Evolutionary conservation across 2,113 vertebrate species (phyloP).

Genomic region (Oxyruncus cristatus): DNA sequence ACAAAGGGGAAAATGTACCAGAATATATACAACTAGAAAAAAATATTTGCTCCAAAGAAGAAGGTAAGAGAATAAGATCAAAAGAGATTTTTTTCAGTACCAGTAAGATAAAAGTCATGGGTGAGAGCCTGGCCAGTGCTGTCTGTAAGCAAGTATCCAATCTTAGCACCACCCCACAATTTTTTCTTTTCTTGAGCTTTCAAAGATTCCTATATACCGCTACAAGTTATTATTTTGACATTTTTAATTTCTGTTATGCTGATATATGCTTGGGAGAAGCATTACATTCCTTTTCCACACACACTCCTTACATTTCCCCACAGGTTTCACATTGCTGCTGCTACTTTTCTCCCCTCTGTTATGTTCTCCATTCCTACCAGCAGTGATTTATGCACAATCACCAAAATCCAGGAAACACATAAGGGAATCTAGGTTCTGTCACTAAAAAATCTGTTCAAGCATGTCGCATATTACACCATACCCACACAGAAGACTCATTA

Average conservation of each 20-base stretch:
- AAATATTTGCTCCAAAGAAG: background rate
- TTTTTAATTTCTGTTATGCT: background rate
- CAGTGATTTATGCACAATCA: background rate
- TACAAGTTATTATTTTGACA: background rate
- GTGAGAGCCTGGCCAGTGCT: background rate
- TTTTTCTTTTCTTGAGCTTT: background rate
- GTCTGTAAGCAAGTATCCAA: background rate
- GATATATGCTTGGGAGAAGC: background rate
- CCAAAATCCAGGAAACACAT: background rate
- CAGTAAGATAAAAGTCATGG: background rate
- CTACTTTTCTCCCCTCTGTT: background rate
- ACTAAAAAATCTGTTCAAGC: background rate
- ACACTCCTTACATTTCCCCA: background rate
- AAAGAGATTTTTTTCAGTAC: background rate
- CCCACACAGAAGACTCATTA: background rate
- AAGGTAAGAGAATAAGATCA: background rate
- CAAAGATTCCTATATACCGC: background rate
- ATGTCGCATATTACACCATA: background rate
- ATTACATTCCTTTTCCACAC: background rate
- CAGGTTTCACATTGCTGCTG: background rate
- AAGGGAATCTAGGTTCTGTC: background rate
- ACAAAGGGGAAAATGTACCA: background rate
- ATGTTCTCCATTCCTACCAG: background rate
- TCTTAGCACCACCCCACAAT: background rate
- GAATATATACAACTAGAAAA: background rate